Evolutionary conservation across 35 echinoderm and acorn worm species (phyloP).

Genomic region (Apostichopus parvimensis): DNA sequence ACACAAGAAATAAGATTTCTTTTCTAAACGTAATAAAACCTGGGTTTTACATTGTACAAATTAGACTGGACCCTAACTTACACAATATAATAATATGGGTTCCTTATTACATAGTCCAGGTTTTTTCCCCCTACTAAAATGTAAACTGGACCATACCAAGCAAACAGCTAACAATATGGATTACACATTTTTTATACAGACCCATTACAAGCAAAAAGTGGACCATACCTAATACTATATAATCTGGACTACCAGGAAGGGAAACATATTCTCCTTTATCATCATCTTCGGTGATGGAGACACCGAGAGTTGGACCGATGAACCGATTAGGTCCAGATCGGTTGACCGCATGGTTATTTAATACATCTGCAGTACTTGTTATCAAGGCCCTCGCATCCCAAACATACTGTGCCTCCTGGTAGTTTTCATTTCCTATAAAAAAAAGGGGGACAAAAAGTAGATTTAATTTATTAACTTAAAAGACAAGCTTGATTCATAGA

Average conservation of each 20-base stretch:
- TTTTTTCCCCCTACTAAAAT: too few species aligned
- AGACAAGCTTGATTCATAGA: too few species aligned
- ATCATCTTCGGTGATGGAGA: slow-evolving; percentile 33
- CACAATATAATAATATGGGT: too few species aligned
- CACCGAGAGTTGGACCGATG: slow-evolving; percentile 62
- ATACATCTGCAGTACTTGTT: slow-evolving; percentile 58
- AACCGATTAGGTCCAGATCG: slow-evolving; percentile 39
- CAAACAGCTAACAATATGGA: too few species aligned
- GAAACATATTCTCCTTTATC: slow-evolving; percentile 32
- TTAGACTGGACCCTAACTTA: too few species aligned
- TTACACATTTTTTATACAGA: too few species aligned
- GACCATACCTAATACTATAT: slow-evolving; percentile 72
- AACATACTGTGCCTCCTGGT: slow-evolving; percentile 67
- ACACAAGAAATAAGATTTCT: background rate
- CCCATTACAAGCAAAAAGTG: too few species aligned
- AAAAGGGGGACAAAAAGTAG: too few species aligned
- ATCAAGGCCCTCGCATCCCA: slow-evolving; percentile 69
- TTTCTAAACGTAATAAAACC: background rate
- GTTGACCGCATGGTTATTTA: slow-evolving; percentile 58
- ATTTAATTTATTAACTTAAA: too few species aligned
- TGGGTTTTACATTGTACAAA: too few species aligned
- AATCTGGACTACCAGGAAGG: slow-evolving; percentile 61
- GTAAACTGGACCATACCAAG: too few species aligned
- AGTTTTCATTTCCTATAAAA: slow-evolving; percentile 56
- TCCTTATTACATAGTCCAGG: too few species aligned